Percentiles rank a stretch among this genome's conserved stretches.
phyloP scores from a whole-genome alignment of 2,888 invertebrate genomes.

The Callyntrura sp. region DNA sequence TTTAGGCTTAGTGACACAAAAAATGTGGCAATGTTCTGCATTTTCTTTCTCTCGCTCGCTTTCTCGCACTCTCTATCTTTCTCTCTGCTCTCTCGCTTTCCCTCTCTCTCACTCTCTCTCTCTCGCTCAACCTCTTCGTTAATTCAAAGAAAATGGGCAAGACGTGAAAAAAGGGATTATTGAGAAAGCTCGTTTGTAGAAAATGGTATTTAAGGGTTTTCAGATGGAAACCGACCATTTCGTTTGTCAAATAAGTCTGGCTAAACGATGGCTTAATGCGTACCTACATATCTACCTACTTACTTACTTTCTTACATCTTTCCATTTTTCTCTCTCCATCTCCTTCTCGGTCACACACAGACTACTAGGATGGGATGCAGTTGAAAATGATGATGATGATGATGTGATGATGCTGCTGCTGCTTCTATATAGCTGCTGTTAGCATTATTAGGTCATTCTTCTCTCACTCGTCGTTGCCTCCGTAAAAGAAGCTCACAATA shows the following conservation, averaged over 20 bases:
- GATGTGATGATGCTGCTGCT: too few relatives aligned
- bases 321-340: not conserved
- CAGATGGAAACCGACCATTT: slow-evolving; percentile 19
- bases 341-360: not conserved
- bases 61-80: too few relatives aligned
- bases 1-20: not conserved
- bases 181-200: slow-evolving; percentile 62
- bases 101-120: too few relatives aligned
- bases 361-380: slow-evolving; percentile 2
- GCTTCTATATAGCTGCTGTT: not conserved
- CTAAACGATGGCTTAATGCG: slow-evolving; percentile 21
- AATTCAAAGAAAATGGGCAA: slow-evolving; percentile 71
- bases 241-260: slow-evolving; percentile 19
- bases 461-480: not conserved
- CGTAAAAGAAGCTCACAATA: not conserved
- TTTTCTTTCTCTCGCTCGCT: too few relatives aligned
- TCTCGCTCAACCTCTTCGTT: too few relatives aligned
- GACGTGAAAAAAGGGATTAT: slow-evolving; percentile 69
- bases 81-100: too few relatives aligned
- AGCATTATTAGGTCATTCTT: slow-evolving; percentile 25
- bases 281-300: not conserved
- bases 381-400: not conserved
- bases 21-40: slow-evolving; percentile 15
- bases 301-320: too few relatives aligned
- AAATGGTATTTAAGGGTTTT: slow-evolving; percentile 60